Evolutionary conservation across 2,113 vertebrate species (phyloP), one percentile per base, ranked within the genome.

Genomic region (Leucopsar rothschildi): DNA sequence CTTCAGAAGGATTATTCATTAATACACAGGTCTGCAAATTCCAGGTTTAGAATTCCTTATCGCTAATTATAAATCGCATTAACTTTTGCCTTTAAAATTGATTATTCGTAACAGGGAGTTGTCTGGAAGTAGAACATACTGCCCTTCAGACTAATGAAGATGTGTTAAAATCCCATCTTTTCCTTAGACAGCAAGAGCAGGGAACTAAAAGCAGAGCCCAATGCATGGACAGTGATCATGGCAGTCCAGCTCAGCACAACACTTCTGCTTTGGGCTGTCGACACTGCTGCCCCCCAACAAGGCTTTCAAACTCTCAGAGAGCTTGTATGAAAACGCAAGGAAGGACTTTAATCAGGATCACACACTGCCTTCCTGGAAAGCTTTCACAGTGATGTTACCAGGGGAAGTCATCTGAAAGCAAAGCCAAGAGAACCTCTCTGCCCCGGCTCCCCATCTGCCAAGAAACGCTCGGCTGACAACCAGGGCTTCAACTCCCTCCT

Each of bases 81-180:
- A 95, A 94, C 87, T 95, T 94, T 82, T 91, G 84, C 95, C 86
- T 96, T 96, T 97, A 96, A 94, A 94, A 95, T 90, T 90, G 92
- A 94, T 90, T 92, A 79, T 45, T 93, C 3, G 9, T 90, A 96
- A 95, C 37, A 0, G 49, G 47, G 72, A 96, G 90, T 86, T 86
- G 90, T 92, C 95, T 92, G 82, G 16, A 81, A 75, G 88, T 37
- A 92, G 86, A 93, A 96, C 72, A 24, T 72, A 92, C 79, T 88
- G 71, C 57, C 53, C 88, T 73, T 88, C 82, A 89, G 82, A 47
- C 80, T 96, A 93, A 96, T 86, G 95, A 88, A 90, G 86, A 92
- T 37, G 61, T 60, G 92, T 86, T 90, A 84, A 96, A 93, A 91
- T 70, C 76, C 71, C 68, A 75, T 80, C 82, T 80, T 93, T 81